These are phyloP conservation scores for Zapornia atra DNA, from an alignment of 2,113 vertebrate species.

Conservation along the genomic window DNA sequence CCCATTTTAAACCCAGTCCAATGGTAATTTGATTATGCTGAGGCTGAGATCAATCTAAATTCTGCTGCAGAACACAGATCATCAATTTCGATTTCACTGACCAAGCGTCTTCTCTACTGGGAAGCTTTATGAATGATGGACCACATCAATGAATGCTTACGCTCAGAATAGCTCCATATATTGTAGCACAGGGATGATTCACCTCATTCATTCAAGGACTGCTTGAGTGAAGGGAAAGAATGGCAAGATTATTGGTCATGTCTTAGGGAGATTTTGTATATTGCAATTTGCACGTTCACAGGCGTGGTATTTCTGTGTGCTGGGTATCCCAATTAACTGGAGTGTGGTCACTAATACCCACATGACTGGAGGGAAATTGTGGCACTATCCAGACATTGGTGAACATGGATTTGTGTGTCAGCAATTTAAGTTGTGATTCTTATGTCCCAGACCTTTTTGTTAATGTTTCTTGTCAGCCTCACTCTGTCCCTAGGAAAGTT, in stretches of 20 bases:
- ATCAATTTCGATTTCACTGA: constrained; percentile 64
- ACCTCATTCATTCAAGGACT: constrained; percentile 40
- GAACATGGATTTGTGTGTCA: background rate
- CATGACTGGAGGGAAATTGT: background rate
- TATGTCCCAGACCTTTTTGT: background rate
- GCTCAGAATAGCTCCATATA: constrained; percentile 61
- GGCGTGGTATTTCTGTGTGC: background rate
- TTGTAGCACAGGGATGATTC: constrained; percentile 43
- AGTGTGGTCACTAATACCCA: background rate
- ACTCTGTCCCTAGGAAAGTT: background rate
- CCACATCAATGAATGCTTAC: constrained; percentile 45
- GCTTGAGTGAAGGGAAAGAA: background rate
- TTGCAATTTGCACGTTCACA: background rate
- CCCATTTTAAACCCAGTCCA: background rate
- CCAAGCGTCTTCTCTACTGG: background rate
- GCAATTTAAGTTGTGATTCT: background rate
- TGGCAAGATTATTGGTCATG: background rate
- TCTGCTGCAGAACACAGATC: constrained; percentile 43
- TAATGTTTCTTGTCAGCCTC: background rate
- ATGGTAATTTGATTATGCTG: constrained; percentile 49
- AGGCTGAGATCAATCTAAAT: constrained; percentile 55
- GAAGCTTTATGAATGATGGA: constrained; percentile 61
- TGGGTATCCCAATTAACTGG: background rate
- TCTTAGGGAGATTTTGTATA: background rate
- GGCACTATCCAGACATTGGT: background rate